These are phyloP conservation scores for Anarrhichthys ocellatus DNA, from an alignment of 2,113 vertebrate species.

Conservation along the genomic window DNA sequence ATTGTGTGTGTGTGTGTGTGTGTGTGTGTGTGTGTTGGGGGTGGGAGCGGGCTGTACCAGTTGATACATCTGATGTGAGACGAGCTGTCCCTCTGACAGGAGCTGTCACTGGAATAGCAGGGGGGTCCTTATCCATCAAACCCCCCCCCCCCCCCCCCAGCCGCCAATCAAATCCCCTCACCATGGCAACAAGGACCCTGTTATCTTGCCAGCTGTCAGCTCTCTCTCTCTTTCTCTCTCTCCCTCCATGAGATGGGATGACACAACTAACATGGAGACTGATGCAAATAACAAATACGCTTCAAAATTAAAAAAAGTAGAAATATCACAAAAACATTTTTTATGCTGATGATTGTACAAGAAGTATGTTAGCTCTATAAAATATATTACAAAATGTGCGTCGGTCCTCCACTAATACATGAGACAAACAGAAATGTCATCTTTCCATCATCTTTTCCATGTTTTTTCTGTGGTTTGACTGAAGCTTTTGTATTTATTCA, in stretches of 20 bases:
- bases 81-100: conserved; percentile 82
- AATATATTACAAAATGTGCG: too few relatives aligned
- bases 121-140: conserved; percentile 89
- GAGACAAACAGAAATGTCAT: not conserved
- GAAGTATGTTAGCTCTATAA: not conserved
- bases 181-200: conserved; percentile 70
- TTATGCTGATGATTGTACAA: too few relatives aligned
- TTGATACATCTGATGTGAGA: conserved; percentile 84
- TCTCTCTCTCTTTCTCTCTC: conserved; percentile 49
- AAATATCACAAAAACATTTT: not conserved
- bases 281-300: conserved; percentile 4
- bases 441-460: not conserved
- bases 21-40: conserved; percentile 46
- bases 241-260: conserved; percentile 2
- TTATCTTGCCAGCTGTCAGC: conserved; percentile 87
- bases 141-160: conserved; percentile 34
- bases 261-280: not conserved
- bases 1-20: conserved; percentile 37
- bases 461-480: too few relatives aligned
- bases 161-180: conserved; percentile 73
- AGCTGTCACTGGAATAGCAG: conserved; percentile 84
- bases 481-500: too few relatives aligned
- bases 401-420: not conserved
- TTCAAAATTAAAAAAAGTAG: not conserved
- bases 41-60: conserved; percentile 67